A percentile compares a stretch with the other conserved stretches of the same genome.
Conservation (phyloP, 2,113 vertebrate genomes). For the Chaenogobius annularis region DNA sequence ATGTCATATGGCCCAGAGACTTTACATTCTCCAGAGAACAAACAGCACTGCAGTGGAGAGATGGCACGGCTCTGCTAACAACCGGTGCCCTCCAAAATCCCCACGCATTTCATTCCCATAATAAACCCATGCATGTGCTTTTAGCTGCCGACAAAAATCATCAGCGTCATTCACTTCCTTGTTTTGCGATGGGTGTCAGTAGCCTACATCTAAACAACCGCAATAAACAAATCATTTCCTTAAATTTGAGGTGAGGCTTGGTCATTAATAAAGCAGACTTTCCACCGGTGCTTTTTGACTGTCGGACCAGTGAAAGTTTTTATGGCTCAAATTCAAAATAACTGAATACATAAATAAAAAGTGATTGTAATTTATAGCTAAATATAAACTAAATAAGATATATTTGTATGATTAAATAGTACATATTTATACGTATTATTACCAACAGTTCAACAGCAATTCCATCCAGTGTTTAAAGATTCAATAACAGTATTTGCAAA, state of each 20-base stretch:
- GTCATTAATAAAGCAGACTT: constrained; percentile 5
- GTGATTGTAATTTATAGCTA: too few species aligned
- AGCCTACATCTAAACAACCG: constrained; percentile 8
- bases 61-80: constrained; percentile 6
- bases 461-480: background rate
- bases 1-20: constrained; percentile 28
- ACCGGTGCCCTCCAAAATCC: constrained; percentile 16
- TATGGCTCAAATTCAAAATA: background rate
- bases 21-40: constrained; percentile 11
- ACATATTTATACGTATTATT: background rate
- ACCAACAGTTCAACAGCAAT: background rate
- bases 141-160: constrained; percentile 6
- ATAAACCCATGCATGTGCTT: background rate
- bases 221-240: constrained; percentile 48
- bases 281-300: constrained; percentile 8
- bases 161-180: constrained; percentile 51
- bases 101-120: constrained; percentile 5
- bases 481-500: background rate
- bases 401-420: too few species aligned
- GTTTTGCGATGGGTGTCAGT: constrained; percentile 27
- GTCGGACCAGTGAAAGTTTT: background rate
- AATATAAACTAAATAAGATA: too few species aligned
- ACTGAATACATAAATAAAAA: too few species aligned
- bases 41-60: background rate
- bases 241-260: constrained; percentile 12